A percentile compares a stretch with the other conserved stretches of the same genome.
phyloP scores from a whole-genome alignment of 2,888 invertebrate species.

The Erynnis tages region DNA sequence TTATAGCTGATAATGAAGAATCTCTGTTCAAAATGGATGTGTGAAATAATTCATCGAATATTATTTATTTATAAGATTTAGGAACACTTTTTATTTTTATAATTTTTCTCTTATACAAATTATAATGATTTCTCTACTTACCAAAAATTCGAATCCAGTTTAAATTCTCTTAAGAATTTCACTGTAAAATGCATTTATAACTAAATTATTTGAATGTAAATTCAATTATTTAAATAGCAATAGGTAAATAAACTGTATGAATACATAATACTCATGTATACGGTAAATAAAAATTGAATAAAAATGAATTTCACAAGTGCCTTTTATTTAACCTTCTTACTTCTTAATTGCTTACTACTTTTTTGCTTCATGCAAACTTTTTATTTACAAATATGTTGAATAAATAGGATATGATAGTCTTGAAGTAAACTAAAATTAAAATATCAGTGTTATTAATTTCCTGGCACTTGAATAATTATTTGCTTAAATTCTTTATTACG shows the following conservation, averaged over 20 bases:
- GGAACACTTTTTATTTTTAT: constrained; percentile 8
- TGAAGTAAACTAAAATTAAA: no score
- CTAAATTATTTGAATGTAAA: constrained; percentile 13
- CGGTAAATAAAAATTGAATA: constrained; percentile 18
- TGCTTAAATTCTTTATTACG: no score
- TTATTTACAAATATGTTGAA: no score
- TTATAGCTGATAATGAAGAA: no score
- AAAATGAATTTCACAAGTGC: neutral
- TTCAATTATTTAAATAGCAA: constrained; percentile 13
- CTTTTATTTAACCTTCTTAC: neutral
- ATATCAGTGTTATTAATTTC: no score
- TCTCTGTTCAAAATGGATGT: constrained; percentile 14
- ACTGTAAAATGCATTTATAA: constrained; percentile 26
- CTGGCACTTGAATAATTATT: no score
- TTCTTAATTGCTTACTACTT: neutral
- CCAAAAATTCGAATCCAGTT: constrained; percentile 21
- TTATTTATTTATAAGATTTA: constrained; percentile 22
- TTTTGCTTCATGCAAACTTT: no score
- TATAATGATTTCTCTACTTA: constrained; percentile 8
- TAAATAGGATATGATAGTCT: no score
- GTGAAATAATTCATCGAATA: constrained; percentile 11
- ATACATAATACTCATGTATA: constrained; percentile 27
- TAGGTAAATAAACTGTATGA: constrained; percentile 16
- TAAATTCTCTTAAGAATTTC: constrained; percentile 11
- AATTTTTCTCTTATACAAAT: neutral